Percentiles rank a stretch among this genome's conserved stretches.
These are phyloP conservation scores for Thermophis baileyi DNA, from an alignment of 2,113 vertebrate species.

Conservation along the genomic window DNA sequence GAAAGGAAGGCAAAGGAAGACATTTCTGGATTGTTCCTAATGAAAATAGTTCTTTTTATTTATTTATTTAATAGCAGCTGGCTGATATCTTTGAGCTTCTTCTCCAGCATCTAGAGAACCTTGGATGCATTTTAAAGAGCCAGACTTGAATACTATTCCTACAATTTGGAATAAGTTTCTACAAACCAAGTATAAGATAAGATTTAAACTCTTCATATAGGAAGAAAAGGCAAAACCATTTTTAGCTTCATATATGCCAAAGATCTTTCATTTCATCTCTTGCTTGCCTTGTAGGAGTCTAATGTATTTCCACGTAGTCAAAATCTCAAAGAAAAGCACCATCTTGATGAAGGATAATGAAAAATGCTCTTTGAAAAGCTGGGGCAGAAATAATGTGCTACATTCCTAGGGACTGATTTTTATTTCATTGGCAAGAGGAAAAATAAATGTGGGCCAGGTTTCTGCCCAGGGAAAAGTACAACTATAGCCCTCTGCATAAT, in stretches of 20 bases:
- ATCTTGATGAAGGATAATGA: background rate
- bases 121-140: slow-evolving; percentile 52
- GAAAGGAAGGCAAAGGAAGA: background rate
- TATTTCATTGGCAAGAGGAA: background rate
- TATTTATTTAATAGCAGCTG: slow-evolving; percentile 42
- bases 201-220: background rate
- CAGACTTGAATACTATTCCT: slow-evolving; percentile 34
- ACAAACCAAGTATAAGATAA: background rate
- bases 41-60: slow-evolving; percentile 8
- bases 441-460: background rate
- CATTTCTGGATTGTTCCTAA: background rate
- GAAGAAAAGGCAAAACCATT: background rate
- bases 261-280: background rate
- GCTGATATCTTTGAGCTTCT: slow-evolving; percentile 36
- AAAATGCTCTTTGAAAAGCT: background rate
- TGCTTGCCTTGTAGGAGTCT: background rate
- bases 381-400: background rate
- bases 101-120: slow-evolving; percentile 57
- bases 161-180: background rate
- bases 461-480: background rate
- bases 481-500: background rate
- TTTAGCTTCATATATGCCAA: background rate
- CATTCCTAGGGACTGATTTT: background rate
- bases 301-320: background rate
- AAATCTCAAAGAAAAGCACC: background rate